Conservation (phyloP, 2,888 invertebrate species). For the Leptinotarsa haldemani region DNA sequence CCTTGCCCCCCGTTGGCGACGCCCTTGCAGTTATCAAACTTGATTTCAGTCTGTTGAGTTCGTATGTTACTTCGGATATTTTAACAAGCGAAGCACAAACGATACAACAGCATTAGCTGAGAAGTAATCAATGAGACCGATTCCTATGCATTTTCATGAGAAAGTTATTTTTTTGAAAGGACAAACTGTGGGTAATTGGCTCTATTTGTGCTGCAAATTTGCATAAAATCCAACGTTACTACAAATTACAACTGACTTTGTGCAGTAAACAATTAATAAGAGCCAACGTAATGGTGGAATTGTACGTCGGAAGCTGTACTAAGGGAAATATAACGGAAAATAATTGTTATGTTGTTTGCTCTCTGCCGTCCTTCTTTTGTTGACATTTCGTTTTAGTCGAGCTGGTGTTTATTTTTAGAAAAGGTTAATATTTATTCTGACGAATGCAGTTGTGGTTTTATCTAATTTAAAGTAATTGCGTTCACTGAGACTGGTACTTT, state of each 20-base stretch:
- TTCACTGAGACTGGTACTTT: neutral
- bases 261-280: constrained; percentile 33
- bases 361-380: constrained; percentile 27
- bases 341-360: constrained; percentile 32
- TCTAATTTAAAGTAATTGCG: constrained; percentile 6
- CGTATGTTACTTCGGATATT: neutral
- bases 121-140: constrained; percentile 7
- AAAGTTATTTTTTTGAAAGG: constrained; percentile 15
- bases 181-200: constrained; percentile 26
- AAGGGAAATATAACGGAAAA: constrained; percentile 22
- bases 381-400: constrained; percentile 32
- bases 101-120: neutral
- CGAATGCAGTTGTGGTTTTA: constrained; percentile 22
- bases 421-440: constrained; percentile 22
- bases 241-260: constrained; percentile 27
- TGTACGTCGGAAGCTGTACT: constrained; percentile 22
- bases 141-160: constrained; percentile 22
- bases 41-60: neutral
- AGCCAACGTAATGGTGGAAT: constrained; percentile 21
- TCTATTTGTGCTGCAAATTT: constrained; percentile 28
- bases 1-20: too few relatives aligned
- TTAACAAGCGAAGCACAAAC: neutral
- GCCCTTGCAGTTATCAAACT: too few relatives aligned
- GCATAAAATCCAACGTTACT: constrained; percentile 29
- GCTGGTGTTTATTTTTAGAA: constrained; percentile 20